A percentile compares a stretch with the other conserved stretches of the same genome.
Evolutionary conservation across 2,888 invertebrate genomes (phyloP).

Genomic region (Anagyrus pseudococci): DNA sequence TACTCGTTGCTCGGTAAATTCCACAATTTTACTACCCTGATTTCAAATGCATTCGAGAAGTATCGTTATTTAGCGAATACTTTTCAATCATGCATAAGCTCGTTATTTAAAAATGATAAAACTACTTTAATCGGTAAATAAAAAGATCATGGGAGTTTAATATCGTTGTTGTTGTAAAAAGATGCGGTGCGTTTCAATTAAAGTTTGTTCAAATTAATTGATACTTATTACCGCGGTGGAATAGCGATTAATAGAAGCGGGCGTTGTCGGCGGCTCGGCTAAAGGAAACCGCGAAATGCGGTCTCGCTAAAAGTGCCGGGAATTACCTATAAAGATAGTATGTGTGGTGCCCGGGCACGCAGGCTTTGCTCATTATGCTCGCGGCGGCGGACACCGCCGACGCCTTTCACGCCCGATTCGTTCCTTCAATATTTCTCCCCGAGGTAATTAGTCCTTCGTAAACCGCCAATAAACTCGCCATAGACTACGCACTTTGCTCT

Average conservation of each 20-base stretch:
- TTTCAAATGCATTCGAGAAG: too few relatives aligned
- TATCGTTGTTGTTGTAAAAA: too few relatives aligned
- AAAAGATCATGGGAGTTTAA: too few relatives aligned
- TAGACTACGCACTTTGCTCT: conserved; percentile 28
- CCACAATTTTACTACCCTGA: too few relatives aligned
- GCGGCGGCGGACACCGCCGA: conserved; percentile 36
- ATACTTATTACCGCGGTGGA: conserved; percentile 56
- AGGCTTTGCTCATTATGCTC: conserved; percentile 38
- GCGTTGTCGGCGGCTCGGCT: conserved; percentile 53
- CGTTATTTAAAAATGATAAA: too few relatives aligned
- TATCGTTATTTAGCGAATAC: too few relatives aligned
- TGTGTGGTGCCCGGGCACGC: conserved; percentile 42
- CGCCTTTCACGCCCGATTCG: conserved; percentile 43
- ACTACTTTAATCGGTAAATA: too few relatives aligned
- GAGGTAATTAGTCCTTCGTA: conserved; percentile 31
- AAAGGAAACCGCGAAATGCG: conserved; percentile 49
- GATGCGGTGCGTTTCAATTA: too few relatives aligned
- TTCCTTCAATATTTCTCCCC: conserved; percentile 37
- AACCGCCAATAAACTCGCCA: conserved; percentile 30
- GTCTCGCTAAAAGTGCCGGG: conserved; percentile 52
- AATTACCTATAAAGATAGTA: conserved; percentile 53
- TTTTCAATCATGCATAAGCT: too few relatives aligned
- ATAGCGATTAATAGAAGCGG: conserved; percentile 57
- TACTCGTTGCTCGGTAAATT: too few relatives aligned
- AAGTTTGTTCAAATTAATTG: too few relatives aligned